A percentile compares a stretch with the other conserved stretches of the same genome.
phyloP scores from a whole-genome alignment of 37 sponge, comb jelly and placozoan genomes.

The Chondrosia reniformis region DNA sequence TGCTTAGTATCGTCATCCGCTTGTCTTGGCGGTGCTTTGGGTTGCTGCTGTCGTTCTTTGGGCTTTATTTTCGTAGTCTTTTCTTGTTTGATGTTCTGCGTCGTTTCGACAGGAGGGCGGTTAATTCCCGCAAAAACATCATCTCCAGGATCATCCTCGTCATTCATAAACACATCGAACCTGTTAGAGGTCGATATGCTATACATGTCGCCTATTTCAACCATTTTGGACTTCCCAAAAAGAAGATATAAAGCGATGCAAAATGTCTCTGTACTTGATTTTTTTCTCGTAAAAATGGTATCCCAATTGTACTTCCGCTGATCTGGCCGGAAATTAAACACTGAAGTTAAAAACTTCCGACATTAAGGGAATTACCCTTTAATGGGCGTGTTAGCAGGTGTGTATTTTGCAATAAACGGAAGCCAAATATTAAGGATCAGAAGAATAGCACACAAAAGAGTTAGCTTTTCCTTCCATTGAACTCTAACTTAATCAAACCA shows the following conservation, averaged over 20 bases:
- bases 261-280: not conserved
- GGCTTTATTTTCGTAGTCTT: not conserved
- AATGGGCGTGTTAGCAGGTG: too few species aligned
- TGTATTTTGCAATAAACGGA: too few species aligned
- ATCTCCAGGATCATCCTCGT: constrained; percentile 84
- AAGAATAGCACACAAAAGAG: too few species aligned
- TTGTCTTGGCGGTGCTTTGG: constrained; percentile 1
- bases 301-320: too few species aligned
- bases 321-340: too few species aligned
- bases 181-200: constrained; percentile 69
- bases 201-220: constrained; percentile 56
- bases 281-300: too few species aligned
- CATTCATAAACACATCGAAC: constrained; percentile 64
- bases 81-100: not conserved
- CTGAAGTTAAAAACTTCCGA: too few species aligned
- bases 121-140: constrained; percentile 14
- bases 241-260: constrained; percentile 2
- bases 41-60: not conserved
- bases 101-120: not conserved
- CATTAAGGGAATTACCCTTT: too few species aligned
- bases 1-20: constrained; percentile 13
- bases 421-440: too few species aligned
- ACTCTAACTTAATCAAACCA: too few species aligned
- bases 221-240: not conserved
- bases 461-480: too few species aligned